Evolutionary conservation across 2,797 vertebrate species (phyloP), one percentile per base, ranked within the genome.

Genomic region (Cirrhinus mrigala): DNA sequence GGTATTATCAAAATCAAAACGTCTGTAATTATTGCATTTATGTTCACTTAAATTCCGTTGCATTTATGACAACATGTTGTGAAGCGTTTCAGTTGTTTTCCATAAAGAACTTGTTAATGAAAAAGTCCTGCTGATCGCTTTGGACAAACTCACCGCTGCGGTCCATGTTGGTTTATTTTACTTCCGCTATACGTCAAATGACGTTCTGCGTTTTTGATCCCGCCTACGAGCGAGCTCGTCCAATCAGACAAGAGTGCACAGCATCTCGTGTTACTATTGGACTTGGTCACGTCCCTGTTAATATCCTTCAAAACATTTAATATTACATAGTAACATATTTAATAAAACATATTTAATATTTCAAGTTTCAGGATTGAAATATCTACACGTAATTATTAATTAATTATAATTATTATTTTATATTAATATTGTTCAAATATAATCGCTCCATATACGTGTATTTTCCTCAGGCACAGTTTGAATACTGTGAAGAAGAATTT

Each of bases 121-220:
- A 66, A 29, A 27, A 48, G 24, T 18, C 4, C 15, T 15, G 33
- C 12, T 37, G 29, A 7, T 74, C 16, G 4, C 5, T 50, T 40
- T 29, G 8, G 18, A 33, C 24, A 33, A 18, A 68, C 79, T 81
- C 14, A 71, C 66, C 83, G 37, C 60, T 68, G 2, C n/a, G 22
- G 15, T 84, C 83, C 83, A 79, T 84, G 73, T 84, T 69, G 50
- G 18, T 73, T 22, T 46, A 50, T n/a, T 68, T 84, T n/a, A 84
- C 48, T 84, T 84, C 83, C 83, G 64, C 50, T 0, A 5, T 5
- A 11, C 74, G 82, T 58, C 50, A 78, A 4, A 14, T 9, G 10
- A 79, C 76, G 56, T 46, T 5, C 6, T 10, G 20, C 8, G 62
- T 20, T 8, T 15, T 15, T 15, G 6, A 52, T 33, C 27, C 78